Evolutionary conservation across 2,797 vertebrate species (phyloP).

Genomic region (Ataeniobius toweri): DNA sequence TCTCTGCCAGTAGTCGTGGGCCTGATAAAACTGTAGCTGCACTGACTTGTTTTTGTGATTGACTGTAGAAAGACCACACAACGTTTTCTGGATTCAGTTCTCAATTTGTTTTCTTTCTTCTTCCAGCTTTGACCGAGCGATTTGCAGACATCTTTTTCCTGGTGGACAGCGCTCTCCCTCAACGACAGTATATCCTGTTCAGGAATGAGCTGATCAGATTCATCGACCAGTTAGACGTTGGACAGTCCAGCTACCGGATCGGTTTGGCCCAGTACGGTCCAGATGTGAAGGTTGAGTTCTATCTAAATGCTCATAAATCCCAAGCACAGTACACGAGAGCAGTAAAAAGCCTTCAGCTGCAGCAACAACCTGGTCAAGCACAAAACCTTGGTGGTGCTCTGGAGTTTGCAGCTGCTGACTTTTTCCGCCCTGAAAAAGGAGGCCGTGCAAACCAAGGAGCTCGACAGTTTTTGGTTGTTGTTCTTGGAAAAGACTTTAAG

Average conservation of each 20-base stretch:
- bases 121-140: slow-evolving; percentile 64
- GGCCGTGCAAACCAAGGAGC: slow-evolving; percentile 71
- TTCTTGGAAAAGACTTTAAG: slow-evolving; percentile 67
- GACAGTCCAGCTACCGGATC: slow-evolving; percentile 63
- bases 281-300: slow-evolving; percentile 70
- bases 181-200: slow-evolving; percentile 32
- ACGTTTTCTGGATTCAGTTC: background rate
- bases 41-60: background rate
- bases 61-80: background rate
- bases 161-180: slow-evolving; percentile 66
- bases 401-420: slow-evolving; percentile 47
- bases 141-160: slow-evolving; percentile 81
- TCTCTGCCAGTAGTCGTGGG: background rate
- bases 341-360: slow-evolving; percentile 46
- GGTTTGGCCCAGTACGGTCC: slow-evolving; percentile 80
- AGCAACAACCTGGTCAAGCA: slow-evolving; percentile 12
- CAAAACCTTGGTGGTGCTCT: slow-evolving; percentile 68
- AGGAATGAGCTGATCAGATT: slow-evolving; percentile 53
- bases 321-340: slow-evolving; percentile 47
- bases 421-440: slow-evolving; percentile 70
- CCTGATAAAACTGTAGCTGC: background rate
- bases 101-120: background rate
- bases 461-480: slow-evolving; percentile 72
- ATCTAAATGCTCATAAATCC: slow-evolving; percentile 62
- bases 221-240: slow-evolving; percentile 59